Evolutionary conservation across 2,888 invertebrate species (phyloP).

Genomic region (Ptychoptera contaminata): DNA sequence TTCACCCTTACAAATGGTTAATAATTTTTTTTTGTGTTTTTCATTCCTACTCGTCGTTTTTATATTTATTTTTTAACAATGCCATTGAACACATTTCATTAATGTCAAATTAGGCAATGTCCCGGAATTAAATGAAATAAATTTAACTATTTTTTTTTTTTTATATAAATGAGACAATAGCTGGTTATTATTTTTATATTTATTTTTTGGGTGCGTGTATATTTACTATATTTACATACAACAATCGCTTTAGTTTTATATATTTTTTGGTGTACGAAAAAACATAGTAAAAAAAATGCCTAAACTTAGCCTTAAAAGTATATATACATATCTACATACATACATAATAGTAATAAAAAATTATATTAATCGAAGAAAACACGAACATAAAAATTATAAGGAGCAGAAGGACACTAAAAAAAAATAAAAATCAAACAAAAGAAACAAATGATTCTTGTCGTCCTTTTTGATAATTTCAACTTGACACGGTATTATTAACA

Average conservation of each 20-base stretch:
- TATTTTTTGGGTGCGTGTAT: too few relatives aligned
- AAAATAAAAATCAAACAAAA: neutral
- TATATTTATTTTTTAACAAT: neutral
- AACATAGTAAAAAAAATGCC: neutral
- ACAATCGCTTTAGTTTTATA: too few relatives aligned
- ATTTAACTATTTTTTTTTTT: too few relatives aligned
- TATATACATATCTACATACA: too few relatives aligned
- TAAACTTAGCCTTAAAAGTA: neutral
- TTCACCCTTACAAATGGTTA: too few relatives aligned
- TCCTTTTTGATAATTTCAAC: constrained; percentile 4
- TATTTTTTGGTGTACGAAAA: neutral
- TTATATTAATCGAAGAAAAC: constrained; percentile 5
- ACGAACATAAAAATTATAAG: neutral
- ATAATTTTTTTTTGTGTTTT: too few relatives aligned
- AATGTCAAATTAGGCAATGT: constrained; percentile 3
- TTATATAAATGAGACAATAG: too few relatives aligned
- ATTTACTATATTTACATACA: too few relatives aligned
- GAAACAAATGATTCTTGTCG: constrained; percentile 5
- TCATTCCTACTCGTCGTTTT: neutral
- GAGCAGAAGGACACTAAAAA: too few relatives aligned
- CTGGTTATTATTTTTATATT: too few relatives aligned
- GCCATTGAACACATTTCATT: constrained; percentile 5
- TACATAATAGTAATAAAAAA: neutral
- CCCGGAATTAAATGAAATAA: too few relatives aligned
- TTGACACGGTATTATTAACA: too few relatives aligned